Conservation (phyloP, 2,888 invertebrate species). For the Ethmia dodecea region DNA sequence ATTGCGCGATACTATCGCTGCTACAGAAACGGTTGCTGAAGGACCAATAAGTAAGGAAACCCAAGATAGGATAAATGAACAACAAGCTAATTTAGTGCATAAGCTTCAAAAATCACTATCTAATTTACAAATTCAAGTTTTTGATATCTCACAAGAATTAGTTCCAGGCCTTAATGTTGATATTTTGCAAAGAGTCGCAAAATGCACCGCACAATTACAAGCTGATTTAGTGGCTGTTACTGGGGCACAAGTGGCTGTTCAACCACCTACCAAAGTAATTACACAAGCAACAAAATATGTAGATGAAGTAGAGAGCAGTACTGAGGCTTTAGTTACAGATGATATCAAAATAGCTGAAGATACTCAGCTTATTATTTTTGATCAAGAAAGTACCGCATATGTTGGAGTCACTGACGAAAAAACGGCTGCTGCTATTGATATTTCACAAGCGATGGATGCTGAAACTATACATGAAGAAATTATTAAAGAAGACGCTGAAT, state of each 20-base stretch:
- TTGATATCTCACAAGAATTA: conserved; percentile 38
- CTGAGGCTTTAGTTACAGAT: too few species aligned
- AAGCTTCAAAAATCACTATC: conserved; percentile 42
- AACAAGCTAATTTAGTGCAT: conserved; percentile 34
- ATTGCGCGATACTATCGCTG: conserved; percentile 35
- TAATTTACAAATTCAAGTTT: conserved; percentile 37
- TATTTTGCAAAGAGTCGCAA: conserved; percentile 34
- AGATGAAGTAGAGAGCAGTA: conserved; percentile 6
- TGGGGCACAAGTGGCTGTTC: conserved; percentile 27
- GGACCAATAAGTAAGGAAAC: conserved; percentile 15
- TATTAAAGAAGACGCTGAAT: too few species aligned
- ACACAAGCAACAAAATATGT: conserved; percentile 8
- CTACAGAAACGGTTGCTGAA: conserved; percentile 19
- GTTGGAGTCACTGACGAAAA: neutral
- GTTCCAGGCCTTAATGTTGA: conserved; percentile 29
- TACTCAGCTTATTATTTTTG: conserved; percentile 1
- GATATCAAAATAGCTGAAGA: conserved; percentile 1
- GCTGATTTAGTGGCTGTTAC: conserved; percentile 41
- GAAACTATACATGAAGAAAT: too few species aligned
- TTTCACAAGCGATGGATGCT: too few species aligned
- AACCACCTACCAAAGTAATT: conserved; percentile 22
- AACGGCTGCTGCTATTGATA: too few species aligned
- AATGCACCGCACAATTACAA: conserved; percentile 42
- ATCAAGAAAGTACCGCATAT: neutral
- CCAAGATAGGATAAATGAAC: conserved; percentile 14